These are phyloP conservation scores for Varanus salvator DNA, from an alignment of 2,113 vertebrate genomes.

Conservation along the genomic window DNA sequence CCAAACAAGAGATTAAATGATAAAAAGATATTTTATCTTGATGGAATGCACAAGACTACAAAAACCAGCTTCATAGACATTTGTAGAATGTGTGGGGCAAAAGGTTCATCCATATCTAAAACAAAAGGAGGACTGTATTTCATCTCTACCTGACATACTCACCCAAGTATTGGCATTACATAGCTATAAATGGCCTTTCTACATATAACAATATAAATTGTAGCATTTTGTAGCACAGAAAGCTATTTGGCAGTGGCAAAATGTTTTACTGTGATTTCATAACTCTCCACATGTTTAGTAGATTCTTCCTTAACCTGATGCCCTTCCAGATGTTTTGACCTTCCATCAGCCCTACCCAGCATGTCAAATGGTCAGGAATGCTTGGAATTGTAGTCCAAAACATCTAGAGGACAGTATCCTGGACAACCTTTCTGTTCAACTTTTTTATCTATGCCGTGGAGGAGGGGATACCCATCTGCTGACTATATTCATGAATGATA, in stretches of 20 bases:
- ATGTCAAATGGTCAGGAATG: too few species aligned
- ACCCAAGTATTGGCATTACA: conserved; percentile 42
- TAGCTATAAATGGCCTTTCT: background rate
- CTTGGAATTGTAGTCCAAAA: too few species aligned
- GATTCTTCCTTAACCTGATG: too few species aligned
- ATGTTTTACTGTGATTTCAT: conserved; percentile 27
- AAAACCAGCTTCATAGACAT: conserved; percentile 54
- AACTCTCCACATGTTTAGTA: background rate
- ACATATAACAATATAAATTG: background rate
- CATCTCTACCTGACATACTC: conserved; percentile 50
- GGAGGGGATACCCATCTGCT: too few species aligned
- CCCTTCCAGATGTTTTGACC: too few species aligned
- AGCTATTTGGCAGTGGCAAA: background rate
- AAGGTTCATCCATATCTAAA: conserved; percentile 56
- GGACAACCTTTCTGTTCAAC: too few species aligned
- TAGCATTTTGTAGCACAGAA: background rate
- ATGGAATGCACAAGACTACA: conserved; percentile 30
- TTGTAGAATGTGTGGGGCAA: conserved; percentile 37
- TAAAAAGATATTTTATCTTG: conserved; percentile 57
- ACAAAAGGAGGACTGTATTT: conserved; percentile 48
- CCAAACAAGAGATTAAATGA: conserved; percentile 57
- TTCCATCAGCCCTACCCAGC: too few species aligned
- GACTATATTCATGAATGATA: too few species aligned
- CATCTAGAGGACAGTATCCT: background rate
- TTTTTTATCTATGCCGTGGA: too few species aligned